A percentile compares a stretch with the other conserved stretches of the same genome.
phyloP scores from a whole-genome alignment of 2,888 invertebrate genomes.

The Pegoplata infirma region DNA sequence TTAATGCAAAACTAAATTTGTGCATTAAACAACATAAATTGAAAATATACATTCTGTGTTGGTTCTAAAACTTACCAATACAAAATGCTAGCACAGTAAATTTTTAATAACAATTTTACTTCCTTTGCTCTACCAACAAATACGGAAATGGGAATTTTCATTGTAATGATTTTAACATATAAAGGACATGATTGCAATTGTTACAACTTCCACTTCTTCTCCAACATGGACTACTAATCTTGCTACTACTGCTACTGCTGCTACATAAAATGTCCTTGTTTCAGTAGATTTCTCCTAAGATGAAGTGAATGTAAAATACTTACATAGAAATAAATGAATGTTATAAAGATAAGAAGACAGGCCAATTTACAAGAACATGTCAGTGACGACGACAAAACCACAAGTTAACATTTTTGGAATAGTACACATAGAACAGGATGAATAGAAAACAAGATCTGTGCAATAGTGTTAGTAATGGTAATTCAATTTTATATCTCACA shows the following conservation, averaged over 20 bases:
- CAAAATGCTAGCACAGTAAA: neutral
- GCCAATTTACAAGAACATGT: constrained; percentile 58
- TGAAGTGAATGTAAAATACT: constrained; percentile 38
- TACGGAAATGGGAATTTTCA: constrained; percentile 47
- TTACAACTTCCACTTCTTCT: neutral
- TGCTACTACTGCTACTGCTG: neutral
- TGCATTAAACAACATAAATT: constrained; percentile 7
- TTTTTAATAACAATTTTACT: constrained; percentile 40
- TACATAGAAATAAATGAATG: constrained; percentile 31
- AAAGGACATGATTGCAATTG: constrained; percentile 32
- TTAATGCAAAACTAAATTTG: constrained; percentile 26
- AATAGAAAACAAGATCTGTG: neutral
- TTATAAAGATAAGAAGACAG: constrained; percentile 54
- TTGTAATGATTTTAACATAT: constrained; percentile 33
- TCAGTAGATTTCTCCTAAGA: constrained; percentile 23
- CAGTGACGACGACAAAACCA: constrained; percentile 52
- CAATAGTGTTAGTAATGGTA: constrained; percentile 27
- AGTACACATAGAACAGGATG: neutral
- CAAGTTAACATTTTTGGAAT: constrained; percentile 37
- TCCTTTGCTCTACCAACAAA: constrained; percentile 26
- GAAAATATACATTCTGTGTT: neutral
- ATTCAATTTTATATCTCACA: constrained; percentile 32
- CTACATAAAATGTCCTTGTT: constrained; percentile 9
- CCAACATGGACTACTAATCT: neutral
- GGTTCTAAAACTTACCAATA: too few relatives aligned